Evolutionary conservation across 2,797 vertebrate genomes (phyloP), one percentile per base, ranked within the genome.

Genomic region (Cyclura pinguis): DNA sequence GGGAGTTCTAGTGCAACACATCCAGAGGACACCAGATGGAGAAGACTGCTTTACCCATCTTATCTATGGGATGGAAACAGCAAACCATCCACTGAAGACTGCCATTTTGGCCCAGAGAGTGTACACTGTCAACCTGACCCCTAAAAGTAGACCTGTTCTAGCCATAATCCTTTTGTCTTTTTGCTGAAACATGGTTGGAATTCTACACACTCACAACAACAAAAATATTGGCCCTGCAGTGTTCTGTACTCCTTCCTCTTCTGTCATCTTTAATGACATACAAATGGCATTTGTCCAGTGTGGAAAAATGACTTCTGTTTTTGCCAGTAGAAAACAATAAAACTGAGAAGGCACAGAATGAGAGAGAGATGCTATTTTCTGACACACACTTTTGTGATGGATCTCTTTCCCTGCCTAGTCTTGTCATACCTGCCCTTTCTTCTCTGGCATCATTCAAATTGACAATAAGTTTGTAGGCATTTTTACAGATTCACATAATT

Each of bases 341-440:
- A 94, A 89, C 29, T 55, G 67, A 92, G 47, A 86, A 8, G 0
- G 72, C 32, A 74, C 13, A n/a, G 20, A 73, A 16, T n/a, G n/a
- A 74, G 22, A 35, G 16, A 74, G 1, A 0, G 18, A 50, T 87
- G 92, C 90, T 88, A 72, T 90, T 88, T 88, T 94, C 74, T 93
- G 84, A 86, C 22, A 84, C 35, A 42, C n/a, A 38, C 20, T 64
- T 32, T 93, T 93, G 90, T 91, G 67, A 88, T 89, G 92, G 81
- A 92, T 93, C 7, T 91, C 86, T 18, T 20, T 76, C 84, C 84
- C 90, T 83, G 73, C 47, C 86, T 69, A 32, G 29, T 69, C 67
- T 69, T 69, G 67, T 72, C 83, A n/a, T 29, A 52, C 4, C 29
- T 32, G 7, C 32, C 18, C 80, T 57, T 55, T 81, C 52, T 69